These are phyloP conservation scores for Sarcophaga variegata DNA, from an alignment of 2,888 invertebrate genomes.

Conservation along the genomic window DNA sequence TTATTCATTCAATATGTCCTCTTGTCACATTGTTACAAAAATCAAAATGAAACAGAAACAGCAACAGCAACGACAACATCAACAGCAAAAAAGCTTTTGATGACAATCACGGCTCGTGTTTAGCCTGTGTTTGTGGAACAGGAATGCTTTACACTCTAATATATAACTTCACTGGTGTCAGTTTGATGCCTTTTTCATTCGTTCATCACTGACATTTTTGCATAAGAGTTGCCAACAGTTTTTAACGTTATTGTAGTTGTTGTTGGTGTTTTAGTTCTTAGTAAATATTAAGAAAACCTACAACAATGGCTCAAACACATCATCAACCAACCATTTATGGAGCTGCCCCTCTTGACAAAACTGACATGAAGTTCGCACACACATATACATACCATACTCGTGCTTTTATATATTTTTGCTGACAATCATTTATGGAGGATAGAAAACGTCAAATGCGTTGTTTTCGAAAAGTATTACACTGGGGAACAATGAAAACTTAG, in stretches of 20 bases:
- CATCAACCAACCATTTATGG: constrained; percentile 8
- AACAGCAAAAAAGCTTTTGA: constrained; percentile 29
- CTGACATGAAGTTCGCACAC: not conserved
- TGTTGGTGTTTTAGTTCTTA: not conserved
- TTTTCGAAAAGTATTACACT: constrained; percentile 17
- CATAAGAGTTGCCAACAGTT: constrained; percentile 62
- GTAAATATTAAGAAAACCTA: constrained; percentile 10
- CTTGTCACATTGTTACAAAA: constrained; percentile 64
- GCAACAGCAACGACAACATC: too few relatives aligned
- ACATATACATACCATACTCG: not conserved
- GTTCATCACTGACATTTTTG: constrained; percentile 56
- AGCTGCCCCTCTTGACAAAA: constrained; percentile 48
- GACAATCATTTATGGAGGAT: constrained; percentile 12
- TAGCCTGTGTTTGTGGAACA: constrained; percentile 26
- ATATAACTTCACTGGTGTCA: constrained; percentile 55
- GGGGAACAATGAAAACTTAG: constrained; percentile 8
- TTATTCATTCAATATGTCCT: constrained; percentile 69
- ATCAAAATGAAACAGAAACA: constrained; percentile 14
- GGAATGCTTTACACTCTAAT: constrained; percentile 43
- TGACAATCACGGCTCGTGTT: constrained; percentile 55
- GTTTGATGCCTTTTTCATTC: constrained; percentile 62
- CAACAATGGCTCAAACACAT: not conserved
- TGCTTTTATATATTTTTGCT: not conserved
- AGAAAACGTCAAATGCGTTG: constrained; percentile 11
- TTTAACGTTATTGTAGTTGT: constrained; percentile 21